Base-by-base conservation (phyloP, 2,113 vertebrate genomes). In the Notechis scutatus region DNA sequence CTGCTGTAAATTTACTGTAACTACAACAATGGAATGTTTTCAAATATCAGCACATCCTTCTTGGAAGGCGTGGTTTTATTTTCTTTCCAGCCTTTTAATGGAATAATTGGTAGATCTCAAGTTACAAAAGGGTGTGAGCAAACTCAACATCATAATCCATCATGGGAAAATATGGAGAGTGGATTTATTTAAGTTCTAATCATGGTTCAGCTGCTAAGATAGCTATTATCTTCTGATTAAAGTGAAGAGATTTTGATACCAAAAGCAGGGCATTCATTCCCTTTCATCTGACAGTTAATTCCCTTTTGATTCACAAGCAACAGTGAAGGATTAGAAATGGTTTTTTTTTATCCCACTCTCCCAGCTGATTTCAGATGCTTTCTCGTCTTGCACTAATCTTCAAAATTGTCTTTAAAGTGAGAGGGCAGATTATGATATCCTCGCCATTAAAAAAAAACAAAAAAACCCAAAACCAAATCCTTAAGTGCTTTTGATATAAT, bases 221-320 rank as follows among this genome's bases (percentile, higher is more conserved):
- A 91, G 92, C 93, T 85, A 95, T 97, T 96, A 95, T 96, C 94
- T 96, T 95, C 92, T 96, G 92, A 96, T 96, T 96, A 97, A 97
- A 95, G 94, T 92, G 95, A 96, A 96, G 96, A 96, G 91, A 87
- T 97, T 97, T 96, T 96, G 95, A 96, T 96, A 95, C 94, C 95
- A 97, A 95, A 97, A 95, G 95, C 15, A 95, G 87, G 91, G 64
- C 96, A 92, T 97, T 96, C 95, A 94, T 96, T 93, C 90, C 96
- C 93, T 96, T 23, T 96, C 93, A 95, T 93, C 91, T 96, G 96
- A 97, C 95, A 97, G 95, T 8, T 93, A 96, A 95, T 96, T 97
- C 96, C 74, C 94, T 90, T 61, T 92, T 90, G 93, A 52, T 90
- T 96, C 64, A 14, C 91, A 50, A 93, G 86, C 59, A 92, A 8